phyloP scores from a whole-genome alignment of 2,888 invertebrate genomes.

The Lasioglossum zephyrum region DNA sequence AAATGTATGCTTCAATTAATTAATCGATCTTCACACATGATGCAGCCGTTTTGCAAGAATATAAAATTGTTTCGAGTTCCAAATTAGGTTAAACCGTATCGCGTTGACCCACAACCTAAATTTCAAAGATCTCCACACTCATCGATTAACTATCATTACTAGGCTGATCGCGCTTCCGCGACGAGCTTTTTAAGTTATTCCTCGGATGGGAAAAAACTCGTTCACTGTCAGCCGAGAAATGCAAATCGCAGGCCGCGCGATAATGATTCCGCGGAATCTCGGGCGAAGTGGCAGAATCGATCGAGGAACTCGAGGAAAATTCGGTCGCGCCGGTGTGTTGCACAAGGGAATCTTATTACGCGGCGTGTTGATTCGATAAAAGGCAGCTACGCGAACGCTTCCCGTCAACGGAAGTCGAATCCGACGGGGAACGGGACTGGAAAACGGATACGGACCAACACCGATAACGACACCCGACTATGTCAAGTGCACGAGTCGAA shows the following conservation, averaged over 20 bases:
- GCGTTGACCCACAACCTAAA: not conserved
- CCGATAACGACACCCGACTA: not conserved
- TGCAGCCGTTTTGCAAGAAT: not conserved
- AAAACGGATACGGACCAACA: slow-evolving; percentile 12
- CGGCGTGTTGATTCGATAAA: slow-evolving; percentile 42
- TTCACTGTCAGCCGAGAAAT: not conserved
- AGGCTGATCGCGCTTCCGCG: not conserved
- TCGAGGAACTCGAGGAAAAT: slow-evolving; percentile 9
- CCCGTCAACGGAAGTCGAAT: slow-evolving; percentile 25
- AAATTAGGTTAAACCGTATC: not conserved
- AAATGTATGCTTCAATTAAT: not conserved
- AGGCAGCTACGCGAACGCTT: slow-evolving; percentile 2
- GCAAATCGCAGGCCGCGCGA: not conserved
- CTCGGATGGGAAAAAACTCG: not conserved
- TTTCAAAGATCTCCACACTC: not conserved
- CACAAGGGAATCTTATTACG: slow-evolving; percentile 34
- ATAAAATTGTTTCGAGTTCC: not conserved
- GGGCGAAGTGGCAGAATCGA: not conserved
- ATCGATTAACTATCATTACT: not conserved
- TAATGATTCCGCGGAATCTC: not conserved
- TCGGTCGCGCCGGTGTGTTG: slow-evolving; percentile 14
- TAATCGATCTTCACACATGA: not conserved
- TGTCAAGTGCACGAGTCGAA: not conserved
- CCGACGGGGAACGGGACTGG: slow-evolving; percentile 21
- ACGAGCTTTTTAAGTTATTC: not conserved